Conservation (phyloP, 2,888 invertebrate species). For the Opisthograptis luteolata region DNA sequence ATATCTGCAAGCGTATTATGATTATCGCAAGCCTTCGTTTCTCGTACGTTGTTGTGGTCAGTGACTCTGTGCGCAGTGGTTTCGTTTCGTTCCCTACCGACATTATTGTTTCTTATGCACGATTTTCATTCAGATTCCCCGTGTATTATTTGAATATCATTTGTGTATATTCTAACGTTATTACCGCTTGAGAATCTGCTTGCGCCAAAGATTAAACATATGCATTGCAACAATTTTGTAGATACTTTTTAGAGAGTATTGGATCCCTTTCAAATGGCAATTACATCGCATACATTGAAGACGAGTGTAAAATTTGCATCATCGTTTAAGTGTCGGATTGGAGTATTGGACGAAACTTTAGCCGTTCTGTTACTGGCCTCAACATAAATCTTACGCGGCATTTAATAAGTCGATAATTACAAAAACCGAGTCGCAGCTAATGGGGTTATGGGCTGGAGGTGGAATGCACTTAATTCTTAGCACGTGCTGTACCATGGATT, state of each 20-base stretch:
- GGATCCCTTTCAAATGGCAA: slow-evolving; percentile 18
- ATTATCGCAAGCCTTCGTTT: slow-evolving; percentile 79
- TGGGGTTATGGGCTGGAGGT: slow-evolving; percentile 50
- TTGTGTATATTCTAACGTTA: slow-evolving; percentile 34
- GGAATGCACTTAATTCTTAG: slow-evolving; percentile 61
- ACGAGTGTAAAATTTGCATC: slow-evolving; percentile 44
- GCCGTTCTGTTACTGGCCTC: slow-evolving; percentile 52
- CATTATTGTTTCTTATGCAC: slow-evolving; percentile 55
- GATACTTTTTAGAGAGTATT: slow-evolving; percentile 8
- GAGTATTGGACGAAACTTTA: slow-evolving; percentile 59
- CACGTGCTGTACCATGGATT: slow-evolving; percentile 72
- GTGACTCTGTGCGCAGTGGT: slow-evolving; percentile 65
- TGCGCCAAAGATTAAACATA: slow-evolving; percentile 26
- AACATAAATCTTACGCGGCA: slow-evolving; percentile 65
- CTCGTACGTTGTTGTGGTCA: slow-evolving; percentile 78
- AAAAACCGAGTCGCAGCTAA: slow-evolving; percentile 59
- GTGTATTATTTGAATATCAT: slow-evolving; percentile 38
- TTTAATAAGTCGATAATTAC: slow-evolving; percentile 73
- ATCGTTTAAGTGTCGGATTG: slow-evolving; percentile 48
- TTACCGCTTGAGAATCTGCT: slow-evolving; percentile 17
- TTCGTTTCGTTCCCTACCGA: slow-evolving; percentile 54
- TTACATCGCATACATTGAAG: slow-evolving; percentile 10
- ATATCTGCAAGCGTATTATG: slow-evolving; percentile 83
- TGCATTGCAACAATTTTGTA: slow-evolving; percentile 17
- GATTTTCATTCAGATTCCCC: slow-evolving; percentile 48